Evolutionary conservation across 1,140 invertebrate species (phyloP), one percentile per base, ranked within the genome.

Genomic region (Pseudoatta argentina): DNA sequence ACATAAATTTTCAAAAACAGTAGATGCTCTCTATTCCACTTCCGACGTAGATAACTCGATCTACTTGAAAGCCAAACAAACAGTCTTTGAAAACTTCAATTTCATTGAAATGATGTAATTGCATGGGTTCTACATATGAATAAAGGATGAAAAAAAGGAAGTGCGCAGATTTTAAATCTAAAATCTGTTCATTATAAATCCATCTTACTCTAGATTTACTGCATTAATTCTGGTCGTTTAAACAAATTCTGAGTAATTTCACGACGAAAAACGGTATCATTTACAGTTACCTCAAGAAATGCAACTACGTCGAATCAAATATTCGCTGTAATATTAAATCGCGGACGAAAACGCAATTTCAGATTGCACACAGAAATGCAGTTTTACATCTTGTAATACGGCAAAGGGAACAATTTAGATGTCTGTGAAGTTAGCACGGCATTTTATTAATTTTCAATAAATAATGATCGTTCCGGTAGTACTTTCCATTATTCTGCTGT

Each of bases 301-400:
- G 21, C 16, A 67, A 14, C 48, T 55, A 27, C 30, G 57, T 48
- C 14, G 7, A 73, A 73, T 73, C 57, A 73, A 67, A 75, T 75
- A 79, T 53, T 30, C 44, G 53, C 72, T 48, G 30, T 27, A 53
- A 79, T 79, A 86, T 79, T 59, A 86, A 53, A 73, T 72, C 16
- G 57, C 34, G 24, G 34, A 44, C 30, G 51, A 64, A 51, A 57
- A 34, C 71, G 57, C 39, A 61, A 88, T 88, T 86, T 86, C 63
- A 18, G 48, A 18, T 72, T 61, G 27, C 30, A 39, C 53, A 6
- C 67, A 67, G 39, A 53, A 81, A 14, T 18, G 75, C 30, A 44
- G 30, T 81, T 81, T 55, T 71, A 71, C 51, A 24, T 69, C 48
- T 21, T 18, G 63, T 14, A 6, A 30, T 24, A 48, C 30, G 21